phyloP scores from a whole-genome alignment of 2,797 vertebrate genomes.

The Falco columbarius region DNA sequence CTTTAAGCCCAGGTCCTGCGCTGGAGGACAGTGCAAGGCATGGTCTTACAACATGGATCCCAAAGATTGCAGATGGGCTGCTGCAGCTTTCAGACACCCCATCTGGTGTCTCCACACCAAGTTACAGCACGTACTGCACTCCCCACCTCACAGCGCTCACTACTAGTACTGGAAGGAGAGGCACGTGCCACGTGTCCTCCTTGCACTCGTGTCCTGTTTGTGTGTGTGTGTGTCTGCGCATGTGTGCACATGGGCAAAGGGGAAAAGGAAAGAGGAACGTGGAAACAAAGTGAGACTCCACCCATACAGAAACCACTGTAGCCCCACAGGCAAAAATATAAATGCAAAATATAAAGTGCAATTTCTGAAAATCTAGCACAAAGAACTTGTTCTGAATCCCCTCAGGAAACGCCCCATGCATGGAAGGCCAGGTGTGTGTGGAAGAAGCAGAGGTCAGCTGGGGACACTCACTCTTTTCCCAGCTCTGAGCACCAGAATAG shows the following conservation, averaged over 20 bases:
- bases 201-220: fast-evolving
- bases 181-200: background rate
- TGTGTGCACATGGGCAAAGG: background rate
- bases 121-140: fast-evolving
- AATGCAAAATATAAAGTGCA: background rate
- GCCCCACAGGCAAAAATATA: background rate
- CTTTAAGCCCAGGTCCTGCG: background rate
- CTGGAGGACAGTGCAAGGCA: background rate
- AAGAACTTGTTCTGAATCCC: background rate
- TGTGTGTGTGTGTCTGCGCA: background rate
- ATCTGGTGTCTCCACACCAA: background rate
- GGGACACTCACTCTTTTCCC: background rate
- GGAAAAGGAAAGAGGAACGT: background rate
- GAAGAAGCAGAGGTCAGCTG: background rate
- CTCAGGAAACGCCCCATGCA: background rate
- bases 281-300: background rate
- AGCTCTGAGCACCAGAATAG: background rate
- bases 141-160: background rate
- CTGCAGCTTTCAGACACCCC: background rate
- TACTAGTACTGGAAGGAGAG: background rate
- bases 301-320: fast-evolving
- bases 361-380: background rate
- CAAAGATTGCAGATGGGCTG: background rate
- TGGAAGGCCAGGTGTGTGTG: background rate
- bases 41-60: background rate